Evolutionary conservation across 1,140 invertebrate species (phyloP).

Genomic region (Drosophila nannoptera): DNA sequence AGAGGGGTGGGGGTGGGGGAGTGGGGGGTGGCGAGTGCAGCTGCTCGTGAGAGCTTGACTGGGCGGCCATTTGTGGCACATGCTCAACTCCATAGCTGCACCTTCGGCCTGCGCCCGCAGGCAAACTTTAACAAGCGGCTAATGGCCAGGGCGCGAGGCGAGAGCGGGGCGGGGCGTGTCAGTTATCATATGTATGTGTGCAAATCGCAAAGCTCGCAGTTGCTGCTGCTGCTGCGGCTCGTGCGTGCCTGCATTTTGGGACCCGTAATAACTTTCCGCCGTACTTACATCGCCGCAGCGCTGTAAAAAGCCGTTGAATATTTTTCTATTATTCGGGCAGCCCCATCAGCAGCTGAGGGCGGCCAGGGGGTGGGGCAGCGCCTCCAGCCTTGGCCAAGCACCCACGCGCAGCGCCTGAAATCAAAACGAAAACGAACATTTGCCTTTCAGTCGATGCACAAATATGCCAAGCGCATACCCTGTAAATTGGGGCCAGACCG

Average conservation of each 20-base stretch:
- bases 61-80: background rate
- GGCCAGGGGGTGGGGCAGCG: no score
- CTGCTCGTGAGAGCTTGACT: background rate
- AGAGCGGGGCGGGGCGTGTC: constrained; percentile 14
- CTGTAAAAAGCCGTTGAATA: constrained; percentile 70
- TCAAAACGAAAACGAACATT: constrained; percentile 7
- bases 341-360: background rate
- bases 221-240: constrained; percentile 15
- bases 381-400: background rate
- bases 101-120: constrained; percentile 15
- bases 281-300: constrained; percentile 68
- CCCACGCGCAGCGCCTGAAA: background rate
- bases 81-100: constrained; percentile 18
- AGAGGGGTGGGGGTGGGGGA: background rate
- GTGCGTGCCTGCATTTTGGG: constrained; percentile 50
- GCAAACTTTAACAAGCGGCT: constrained; percentile 50
- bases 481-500: background rate
- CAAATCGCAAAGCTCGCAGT: constrained; percentile 24
- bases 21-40: background rate
- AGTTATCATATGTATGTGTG: constrained; percentile 29
- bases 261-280: constrained; percentile 41
- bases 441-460: constrained; percentile 19
- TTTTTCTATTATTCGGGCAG: constrained; percentile 66
- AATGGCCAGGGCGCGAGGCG: constrained; percentile 13
- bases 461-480: background rate